These are phyloP conservation scores for Pseudanteris insignis DNA, from an alignment of 2,888 invertebrate genomes.

Conservation along the genomic window DNA sequence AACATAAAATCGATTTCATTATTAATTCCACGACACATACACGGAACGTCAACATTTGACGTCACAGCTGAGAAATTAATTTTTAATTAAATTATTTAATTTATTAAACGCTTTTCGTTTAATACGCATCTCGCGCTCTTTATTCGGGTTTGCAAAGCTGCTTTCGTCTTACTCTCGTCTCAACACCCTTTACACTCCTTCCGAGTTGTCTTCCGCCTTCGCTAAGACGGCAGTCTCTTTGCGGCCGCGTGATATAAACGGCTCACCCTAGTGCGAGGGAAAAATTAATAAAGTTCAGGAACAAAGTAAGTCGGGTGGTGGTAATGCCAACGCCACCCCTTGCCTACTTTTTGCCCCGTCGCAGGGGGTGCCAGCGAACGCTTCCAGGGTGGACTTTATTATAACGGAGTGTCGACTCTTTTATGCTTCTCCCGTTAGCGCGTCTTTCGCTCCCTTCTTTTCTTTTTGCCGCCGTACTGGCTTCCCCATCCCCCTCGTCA, in stretches of 20 bases:
- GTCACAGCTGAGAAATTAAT: slow-evolving; percentile 62
- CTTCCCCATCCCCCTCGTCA: slow-evolving; percentile 1
- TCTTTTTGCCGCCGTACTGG: slow-evolving; percentile 28
- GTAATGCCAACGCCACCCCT: slow-evolving; percentile 57
- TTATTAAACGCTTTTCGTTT: slow-evolving; percentile 47
- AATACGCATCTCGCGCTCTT: slow-evolving; percentile 34
- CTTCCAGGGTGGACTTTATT: slow-evolving; percentile 66
- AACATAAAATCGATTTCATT: too few species aligned
- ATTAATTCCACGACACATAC: slow-evolving; percentile 66
- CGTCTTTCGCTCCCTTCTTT: slow-evolving; percentile 41
- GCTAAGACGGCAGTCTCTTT: slow-evolving; percentile 35
- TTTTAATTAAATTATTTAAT: too few species aligned
- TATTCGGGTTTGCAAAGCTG: slow-evolving; percentile 28
- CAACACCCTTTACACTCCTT: neutral
- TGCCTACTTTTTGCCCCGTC: slow-evolving; percentile 32
- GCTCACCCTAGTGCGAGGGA: slow-evolving; percentile 65
- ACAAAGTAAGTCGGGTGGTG: slow-evolving; percentile 66
- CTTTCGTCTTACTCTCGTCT: slow-evolving; percentile 16
- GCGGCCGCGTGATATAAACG: slow-evolving; percentile 46
- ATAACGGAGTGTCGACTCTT: slow-evolving; percentile 67
- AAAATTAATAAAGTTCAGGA: slow-evolving; percentile 68
- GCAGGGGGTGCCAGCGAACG: slow-evolving; percentile 31
- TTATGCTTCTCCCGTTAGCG: slow-evolving; percentile 57
- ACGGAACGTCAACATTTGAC: slow-evolving; percentile 67
- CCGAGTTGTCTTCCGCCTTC: slow-evolving; percentile 15